Percentiles rank a stretch among this genome's conserved stretches.
These are phyloP conservation scores for Drosophila colorata DNA, from an alignment of 2,888 invertebrate species.

Conservation along the genomic window DNA sequence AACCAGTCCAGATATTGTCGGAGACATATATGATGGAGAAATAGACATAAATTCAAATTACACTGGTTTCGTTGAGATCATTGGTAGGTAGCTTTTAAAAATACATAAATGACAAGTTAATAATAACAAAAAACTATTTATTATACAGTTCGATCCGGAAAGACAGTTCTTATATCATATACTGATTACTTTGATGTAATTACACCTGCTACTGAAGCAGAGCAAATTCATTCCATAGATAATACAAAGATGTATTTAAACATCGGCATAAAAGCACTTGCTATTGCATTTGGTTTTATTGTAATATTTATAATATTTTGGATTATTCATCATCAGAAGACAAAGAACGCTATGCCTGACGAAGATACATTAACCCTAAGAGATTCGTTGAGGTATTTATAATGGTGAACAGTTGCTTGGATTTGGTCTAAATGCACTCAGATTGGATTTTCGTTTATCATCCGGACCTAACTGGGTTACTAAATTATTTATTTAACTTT, in stretches of 20 bases:
- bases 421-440: too few relatives aligned
- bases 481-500: not conserved
- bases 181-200: conserved; percentile 91
- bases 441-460: not conserved
- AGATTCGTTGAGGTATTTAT: conserved; percentile 88
- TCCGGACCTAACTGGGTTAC: too few relatives aligned
- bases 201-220: conserved; percentile 88
- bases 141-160: conserved; percentile 76
- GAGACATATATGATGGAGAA: conserved; percentile 89
- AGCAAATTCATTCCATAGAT: conserved; percentile 84
- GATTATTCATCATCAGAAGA: conserved; percentile 88
- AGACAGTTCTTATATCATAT: conserved; percentile 88
- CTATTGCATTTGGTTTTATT: conserved; percentile 88
- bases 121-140: not conserved
- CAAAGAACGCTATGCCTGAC: conserved; percentile 88
- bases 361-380: conserved; percentile 89
- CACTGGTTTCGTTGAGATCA: conserved; percentile 93
- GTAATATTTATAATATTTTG: conserved; percentile 88
- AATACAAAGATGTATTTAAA: conserved; percentile 86
- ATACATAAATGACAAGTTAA: not conserved
- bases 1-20: conserved; percentile 20
- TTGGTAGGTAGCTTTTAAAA: conserved; percentile 87
- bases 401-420: too few relatives aligned
- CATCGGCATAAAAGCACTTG: conserved; percentile 89
- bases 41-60: conserved; percentile 92